Base-by-base conservation (phyloP, 2,113 vertebrate genomes). In the Gambusia holbrooki region DNA sequence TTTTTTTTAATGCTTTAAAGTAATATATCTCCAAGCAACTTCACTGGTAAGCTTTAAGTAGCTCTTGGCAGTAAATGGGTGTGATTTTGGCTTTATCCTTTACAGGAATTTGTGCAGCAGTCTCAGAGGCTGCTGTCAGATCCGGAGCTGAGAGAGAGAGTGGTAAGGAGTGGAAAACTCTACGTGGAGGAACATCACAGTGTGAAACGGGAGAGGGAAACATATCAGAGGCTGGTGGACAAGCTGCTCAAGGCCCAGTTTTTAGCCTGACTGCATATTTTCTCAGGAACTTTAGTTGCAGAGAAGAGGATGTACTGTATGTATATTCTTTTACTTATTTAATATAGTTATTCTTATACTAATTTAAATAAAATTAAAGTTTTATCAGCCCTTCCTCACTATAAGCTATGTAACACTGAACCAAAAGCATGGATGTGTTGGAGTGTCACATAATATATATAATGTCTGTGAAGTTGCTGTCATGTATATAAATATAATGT, bases 81-180 rank as follows among this genome's bases (percentile, higher is more conserved):
- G 74, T 64, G 1, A 28, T 88, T 85, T 71, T 17, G 73, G 48
- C 70, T 74, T 84, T 60, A 25, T 87, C 76, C 74, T 73, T 77
- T 64, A 58, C 86, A 99, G 97, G 97, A 98, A 81, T 99, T 99
- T 88, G 90, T 99, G 65, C 84, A 77, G 63, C 90, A 97, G 80
- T 95, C 97, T 66, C 90, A 94, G 93, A 94, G 90, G 67, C 92
- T 99, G 87, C 81, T 96, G 72, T 83, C 85, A 0, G 95, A 98
- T 33, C 88, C 82, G 0, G 42, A 70, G 5, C 87, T 98, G 76
- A 90, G 92, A 73, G 93, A 87, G 63, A 89, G 83, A 66, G 73
- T 99, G 14, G 92, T 91, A 74, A 79, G 62, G 62, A 94, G 89
- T 2, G 97, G 96, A 7, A 96, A 95, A 85, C 88, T 81, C 0